These are phyloP conservation scores for Phyllostomus hastatus DNA, from an alignment of 2,113 vertebrate species.

Conservation along the genomic window DNA sequence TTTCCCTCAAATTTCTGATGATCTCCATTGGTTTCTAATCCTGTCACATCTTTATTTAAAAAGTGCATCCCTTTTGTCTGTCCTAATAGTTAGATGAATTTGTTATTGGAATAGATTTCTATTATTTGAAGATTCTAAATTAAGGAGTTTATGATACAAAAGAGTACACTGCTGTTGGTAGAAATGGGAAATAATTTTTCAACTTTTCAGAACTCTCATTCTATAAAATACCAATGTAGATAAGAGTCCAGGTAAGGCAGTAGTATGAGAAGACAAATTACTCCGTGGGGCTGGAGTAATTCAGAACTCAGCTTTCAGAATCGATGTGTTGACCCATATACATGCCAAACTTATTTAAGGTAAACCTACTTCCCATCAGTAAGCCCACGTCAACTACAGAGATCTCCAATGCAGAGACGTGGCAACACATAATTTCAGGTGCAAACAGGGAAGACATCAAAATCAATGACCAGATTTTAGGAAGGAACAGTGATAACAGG, in stretches of 20 bases:
- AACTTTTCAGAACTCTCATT: background rate
- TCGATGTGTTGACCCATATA: rapidly evolving
- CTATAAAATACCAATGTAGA: background rate
- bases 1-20: constrained; percentile 57
- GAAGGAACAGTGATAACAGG: background rate
- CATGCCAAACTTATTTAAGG: background rate
- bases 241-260: background rate
- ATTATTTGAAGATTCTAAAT: constrained; percentile 58
- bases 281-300: background rate
- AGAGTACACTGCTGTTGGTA: background rate
- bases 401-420: background rate
- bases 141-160: constrained; percentile 10
- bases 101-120: constrained; percentile 52
- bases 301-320: background rate
- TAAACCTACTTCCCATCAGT: background rate
- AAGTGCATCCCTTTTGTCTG: constrained; percentile 69
- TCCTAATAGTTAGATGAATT: constrained; percentile 60
- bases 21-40: constrained; percentile 70
- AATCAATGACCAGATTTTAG: background rate
- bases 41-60: constrained; percentile 66
- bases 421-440: background rate
- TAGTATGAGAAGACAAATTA: background rate
- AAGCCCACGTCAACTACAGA: background rate
- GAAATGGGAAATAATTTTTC: background rate
- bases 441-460: background rate